Conservation (phyloP, 2,888 invertebrate genomes). For the Pherbina coryleti region DNA sequence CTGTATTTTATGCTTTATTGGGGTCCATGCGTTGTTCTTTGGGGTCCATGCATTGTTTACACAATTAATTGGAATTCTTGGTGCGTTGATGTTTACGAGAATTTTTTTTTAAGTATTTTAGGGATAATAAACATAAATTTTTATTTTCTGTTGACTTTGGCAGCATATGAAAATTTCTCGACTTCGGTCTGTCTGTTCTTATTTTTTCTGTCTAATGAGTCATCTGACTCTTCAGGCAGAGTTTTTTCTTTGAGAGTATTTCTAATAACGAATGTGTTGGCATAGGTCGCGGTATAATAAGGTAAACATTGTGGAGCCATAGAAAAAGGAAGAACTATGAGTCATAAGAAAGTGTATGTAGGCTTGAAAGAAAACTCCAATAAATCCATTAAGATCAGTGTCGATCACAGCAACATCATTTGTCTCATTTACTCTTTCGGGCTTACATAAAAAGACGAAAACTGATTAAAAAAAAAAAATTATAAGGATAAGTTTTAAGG, state of each 20-base stretch:
- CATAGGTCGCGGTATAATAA: neutral
- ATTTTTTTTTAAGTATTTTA: neutral
- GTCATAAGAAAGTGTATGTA: too few species aligned
- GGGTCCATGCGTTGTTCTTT: neutral
- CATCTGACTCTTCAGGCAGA: too few species aligned
- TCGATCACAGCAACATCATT: too few species aligned
- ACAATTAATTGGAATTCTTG: slow-evolving; percentile 48
- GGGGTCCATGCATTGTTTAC: slow-evolving; percentile 26
- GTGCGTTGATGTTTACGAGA: slow-evolving; percentile 1
- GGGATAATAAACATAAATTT: neutral
- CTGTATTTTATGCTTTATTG: neutral
- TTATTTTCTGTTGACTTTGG: neutral
- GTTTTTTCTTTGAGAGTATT: too few species aligned
- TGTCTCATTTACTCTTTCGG: too few species aligned
- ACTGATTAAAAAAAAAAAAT: too few species aligned
- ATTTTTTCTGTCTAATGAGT: neutral
- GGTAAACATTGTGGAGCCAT: too few species aligned
- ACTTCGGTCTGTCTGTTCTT: neutral
- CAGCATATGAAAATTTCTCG: neutral
- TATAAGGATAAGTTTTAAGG: too few species aligned
- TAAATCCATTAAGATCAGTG: too few species aligned
- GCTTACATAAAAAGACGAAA: too few species aligned
- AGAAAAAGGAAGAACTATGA: too few species aligned
- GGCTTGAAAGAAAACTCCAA: too few species aligned
- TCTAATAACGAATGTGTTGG: neutral